phyloP scores from a whole-genome alignment of 2,797 vertebrate species.

The Pseudochaenichthys georgianus region DNA sequence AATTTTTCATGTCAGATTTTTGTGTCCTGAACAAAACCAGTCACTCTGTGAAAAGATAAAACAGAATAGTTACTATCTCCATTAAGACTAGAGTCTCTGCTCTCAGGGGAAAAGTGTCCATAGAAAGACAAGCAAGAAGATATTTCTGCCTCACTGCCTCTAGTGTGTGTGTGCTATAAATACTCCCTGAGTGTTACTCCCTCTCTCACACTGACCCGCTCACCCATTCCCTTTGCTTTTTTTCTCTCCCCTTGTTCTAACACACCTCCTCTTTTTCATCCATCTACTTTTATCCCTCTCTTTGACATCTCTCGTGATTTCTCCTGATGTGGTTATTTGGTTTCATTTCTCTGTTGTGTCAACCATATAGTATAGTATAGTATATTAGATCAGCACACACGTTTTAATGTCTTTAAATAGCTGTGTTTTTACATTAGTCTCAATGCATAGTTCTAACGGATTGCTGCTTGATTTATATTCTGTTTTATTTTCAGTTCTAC shows the following conservation, averaged over 20 bases:
- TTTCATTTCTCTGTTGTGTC: slow-evolving; percentile 11
- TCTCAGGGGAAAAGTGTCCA: slow-evolving; percentile 64
- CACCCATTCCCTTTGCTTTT: slow-evolving; percentile 40
- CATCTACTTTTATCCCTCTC: slow-evolving; percentile 31
- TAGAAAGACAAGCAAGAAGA: slow-evolving; percentile 68
- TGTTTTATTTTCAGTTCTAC: not conserved
- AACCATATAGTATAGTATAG: not conserved
- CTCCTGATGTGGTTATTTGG: not conserved
- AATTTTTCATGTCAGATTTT: slow-evolving; percentile 7
- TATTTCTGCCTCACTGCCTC: slow-evolving; percentile 73
- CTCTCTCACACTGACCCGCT: slow-evolving; percentile 56
- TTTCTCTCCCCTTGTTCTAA: slow-evolving; percentile 9
- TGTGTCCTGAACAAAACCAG: slow-evolving; percentile 42
- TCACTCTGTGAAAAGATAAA: slow-evolving; percentile 31
- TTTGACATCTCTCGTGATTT: slow-evolving; percentile 6
- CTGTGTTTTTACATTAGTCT: slow-evolving; percentile 6
- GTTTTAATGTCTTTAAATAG: not conserved
- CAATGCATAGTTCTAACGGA: not conserved
- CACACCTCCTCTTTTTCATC: slow-evolving; percentile 18
- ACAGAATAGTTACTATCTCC: slow-evolving; percentile 50
- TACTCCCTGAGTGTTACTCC: slow-evolving; percentile 68
- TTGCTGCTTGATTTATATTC: slow-evolving; percentile 10
- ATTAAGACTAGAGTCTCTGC: slow-evolving; percentile 58
- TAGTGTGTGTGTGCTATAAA: slow-evolving; percentile 73
- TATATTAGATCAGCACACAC: not conserved